Percentiles rank a stretch among this genome's conserved stretches.
These are phyloP conservation scores for Prolemur simus DNA, from an alignment of 2,113 vertebrate genomes.

Conservation along the genomic window DNA sequence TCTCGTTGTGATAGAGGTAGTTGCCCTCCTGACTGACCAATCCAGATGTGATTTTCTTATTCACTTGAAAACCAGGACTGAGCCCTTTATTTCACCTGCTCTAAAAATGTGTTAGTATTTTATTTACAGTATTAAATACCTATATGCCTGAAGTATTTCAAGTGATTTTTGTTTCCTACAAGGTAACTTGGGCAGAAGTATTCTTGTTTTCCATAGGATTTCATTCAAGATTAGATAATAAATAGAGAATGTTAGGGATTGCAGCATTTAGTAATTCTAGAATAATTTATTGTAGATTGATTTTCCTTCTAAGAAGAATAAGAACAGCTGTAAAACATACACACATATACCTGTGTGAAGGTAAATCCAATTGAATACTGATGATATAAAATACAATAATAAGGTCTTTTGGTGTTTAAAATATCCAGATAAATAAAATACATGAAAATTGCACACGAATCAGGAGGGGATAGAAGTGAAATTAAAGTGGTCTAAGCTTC, in stretches of 20 bases:
- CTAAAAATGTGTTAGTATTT: neutral
- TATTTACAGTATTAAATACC: neutral
- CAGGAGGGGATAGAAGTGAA: neutral
- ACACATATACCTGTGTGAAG: neutral
- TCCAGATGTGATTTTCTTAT: neutral
- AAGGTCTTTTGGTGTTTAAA: neutral
- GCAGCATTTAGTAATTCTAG: neutral
- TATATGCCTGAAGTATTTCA: neutral
- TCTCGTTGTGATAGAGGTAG: neutral
- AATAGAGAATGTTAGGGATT: neutral
- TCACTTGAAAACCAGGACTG: neutral
- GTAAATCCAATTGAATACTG: neutral
- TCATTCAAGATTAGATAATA: neutral
- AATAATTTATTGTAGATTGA: neutral
- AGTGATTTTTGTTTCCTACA: neutral
- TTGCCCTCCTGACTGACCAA: neutral
- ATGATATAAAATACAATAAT: neutral
- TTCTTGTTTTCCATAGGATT: neutral
- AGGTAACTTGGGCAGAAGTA: neutral
- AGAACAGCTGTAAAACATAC: neutral
- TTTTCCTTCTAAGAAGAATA: neutral
- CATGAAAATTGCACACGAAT: neutral
- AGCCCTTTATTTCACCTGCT: neutral
- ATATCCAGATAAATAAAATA: neutral
- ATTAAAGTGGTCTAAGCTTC: neutral